Base-by-base conservation (phyloP, 1,140 invertebrate genomes). In the Aphidius ervi region DNA sequence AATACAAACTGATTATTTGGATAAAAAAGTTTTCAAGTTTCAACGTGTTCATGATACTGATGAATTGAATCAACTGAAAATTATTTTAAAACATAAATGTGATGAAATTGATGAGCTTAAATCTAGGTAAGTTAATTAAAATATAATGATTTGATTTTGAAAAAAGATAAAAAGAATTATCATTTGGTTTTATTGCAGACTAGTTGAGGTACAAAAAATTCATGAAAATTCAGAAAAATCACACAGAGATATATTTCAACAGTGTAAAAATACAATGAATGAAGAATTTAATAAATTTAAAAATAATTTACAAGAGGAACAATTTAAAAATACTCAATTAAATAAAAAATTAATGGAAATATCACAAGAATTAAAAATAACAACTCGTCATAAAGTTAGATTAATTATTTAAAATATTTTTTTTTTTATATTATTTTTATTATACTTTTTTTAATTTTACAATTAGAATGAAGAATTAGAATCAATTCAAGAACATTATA, bases 281-380 rank as follows among this genome's bases (percentile, higher is more conserved):
- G 60, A 69, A 9, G 64, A 74, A 5, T 62, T 67, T 20, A 56
- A 62, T 39, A 56, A 67, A 50, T 63, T 73, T 42, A 73, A 74
- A 42, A 16, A 40, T 6, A 63, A 65, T 20, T 56, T 74, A n/a
- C 43, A 65, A 41, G 61, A 67, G 10, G 56, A 62, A 6, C 61
- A 61, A 49, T 43, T n/a, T 3, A 69, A 69, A 46, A 71, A 68
- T 50, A 37, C 58, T 3, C 37, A 59, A 8, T 46, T 73, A 10
- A 41, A 67, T 3, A 58, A 62, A 6, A 67, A 64, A 48, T 31
- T 73, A 16, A 6, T 31, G 10, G 6, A 23, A 8, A 60, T 71
- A 4, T 61, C 58, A 37, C 16, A 63, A 23, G 63, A 68, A 46
- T 54, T 74, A 6, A 59, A 68, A 39, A 56, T 70, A 61, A 50